Conservation (phyloP, 2,113 vertebrate genomes). For the Opisthocomus hoazin region DNA sequence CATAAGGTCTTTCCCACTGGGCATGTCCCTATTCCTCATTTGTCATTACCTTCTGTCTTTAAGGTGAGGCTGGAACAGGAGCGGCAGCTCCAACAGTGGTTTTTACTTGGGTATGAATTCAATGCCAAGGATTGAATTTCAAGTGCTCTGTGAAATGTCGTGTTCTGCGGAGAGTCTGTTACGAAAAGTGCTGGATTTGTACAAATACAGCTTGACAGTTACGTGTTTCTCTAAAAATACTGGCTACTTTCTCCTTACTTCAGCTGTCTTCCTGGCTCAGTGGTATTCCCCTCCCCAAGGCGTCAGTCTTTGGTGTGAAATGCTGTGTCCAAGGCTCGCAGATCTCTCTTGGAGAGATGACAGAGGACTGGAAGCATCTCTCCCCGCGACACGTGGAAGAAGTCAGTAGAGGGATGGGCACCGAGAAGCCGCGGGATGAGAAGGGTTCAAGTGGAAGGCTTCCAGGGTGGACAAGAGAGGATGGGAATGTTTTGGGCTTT, state of each 20-base stretch:
- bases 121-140: neutral
- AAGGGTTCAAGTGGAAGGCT: neutral
- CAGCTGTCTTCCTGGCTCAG: neutral
- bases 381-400: neutral
- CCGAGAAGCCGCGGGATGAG: neutral
- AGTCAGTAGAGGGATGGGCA: neutral
- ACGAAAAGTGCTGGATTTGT: neutral
- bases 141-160: neutral
- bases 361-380: neutral
- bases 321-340: accelerated
- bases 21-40: neutral
- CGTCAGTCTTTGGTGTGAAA: neutral
- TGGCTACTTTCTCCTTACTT: neutral
- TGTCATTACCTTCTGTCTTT: neutral
- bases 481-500: neutral
- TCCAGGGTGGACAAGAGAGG: neutral
- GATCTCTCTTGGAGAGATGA: neutral
- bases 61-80: neutral
- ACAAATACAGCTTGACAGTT: slow-evolving; percentile 4
- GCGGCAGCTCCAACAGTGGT: neutral
- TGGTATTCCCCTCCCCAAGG: neutral
- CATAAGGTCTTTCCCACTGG: neutral
- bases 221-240: neutral
- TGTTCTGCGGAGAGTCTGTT: neutral
- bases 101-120: neutral